Conservation (phyloP, 2,888 invertebrate genomes). For the Eulithis prunata region DNA sequence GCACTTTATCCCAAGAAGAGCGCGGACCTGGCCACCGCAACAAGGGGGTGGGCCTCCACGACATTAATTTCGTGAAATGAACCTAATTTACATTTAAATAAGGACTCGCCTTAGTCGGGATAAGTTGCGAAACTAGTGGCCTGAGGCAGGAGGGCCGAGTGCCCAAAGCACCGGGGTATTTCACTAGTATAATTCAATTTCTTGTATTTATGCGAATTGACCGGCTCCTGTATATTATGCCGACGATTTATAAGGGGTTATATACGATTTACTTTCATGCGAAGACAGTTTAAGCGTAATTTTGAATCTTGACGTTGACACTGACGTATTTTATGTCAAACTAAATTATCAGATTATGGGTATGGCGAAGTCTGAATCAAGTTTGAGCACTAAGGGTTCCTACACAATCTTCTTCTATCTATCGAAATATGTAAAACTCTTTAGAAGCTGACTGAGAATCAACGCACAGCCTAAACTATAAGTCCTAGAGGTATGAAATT, state of each 20-base stretch:
- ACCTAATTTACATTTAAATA: conserved; percentile 96
- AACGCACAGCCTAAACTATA: too few species aligned
- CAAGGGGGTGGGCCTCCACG: conserved; percentile 84
- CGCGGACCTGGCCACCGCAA: conserved; percentile 61
- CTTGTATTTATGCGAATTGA: conserved; percentile 57
- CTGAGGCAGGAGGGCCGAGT: conserved; percentile 68
- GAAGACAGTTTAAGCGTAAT: too few species aligned
- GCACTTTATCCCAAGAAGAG: conserved; percentile 21
- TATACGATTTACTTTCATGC: too few species aligned
- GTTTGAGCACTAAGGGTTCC: too few species aligned
- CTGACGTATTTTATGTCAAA: too few species aligned
- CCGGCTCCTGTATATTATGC: conserved; percentile 9
- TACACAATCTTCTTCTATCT: too few species aligned
- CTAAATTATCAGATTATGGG: too few species aligned
- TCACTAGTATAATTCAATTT: conserved; percentile 84
- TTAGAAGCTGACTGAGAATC: too few species aligned
- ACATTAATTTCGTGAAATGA: conserved; percentile 95
- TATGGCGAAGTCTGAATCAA: too few species aligned
- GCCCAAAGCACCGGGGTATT: conserved; percentile 79
- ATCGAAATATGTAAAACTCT: too few species aligned
- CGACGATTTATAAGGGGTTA: conserved; percentile 3
- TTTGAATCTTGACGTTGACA: too few species aligned
- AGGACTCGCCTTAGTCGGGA: conserved; percentile 86
- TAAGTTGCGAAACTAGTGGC: conserved; percentile 84
- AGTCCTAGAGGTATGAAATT: too few species aligned